These are phyloP conservation scores for Eumerus sabulonum DNA, from an alignment of 2,888 invertebrate species.

Conservation along the genomic window DNA sequence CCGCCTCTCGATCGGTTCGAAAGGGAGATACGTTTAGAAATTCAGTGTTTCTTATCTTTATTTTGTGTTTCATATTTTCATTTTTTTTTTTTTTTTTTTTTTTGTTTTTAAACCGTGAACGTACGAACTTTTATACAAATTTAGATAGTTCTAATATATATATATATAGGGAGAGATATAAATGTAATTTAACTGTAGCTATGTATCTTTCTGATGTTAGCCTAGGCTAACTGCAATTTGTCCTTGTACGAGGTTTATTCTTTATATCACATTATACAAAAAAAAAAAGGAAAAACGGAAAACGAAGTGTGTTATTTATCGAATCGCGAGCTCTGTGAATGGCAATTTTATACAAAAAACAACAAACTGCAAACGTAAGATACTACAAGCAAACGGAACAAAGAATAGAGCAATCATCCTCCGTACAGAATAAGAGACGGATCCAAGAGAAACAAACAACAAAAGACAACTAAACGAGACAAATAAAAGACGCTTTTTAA, in stretches of 20 bases:
- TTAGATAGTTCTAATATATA: slow-evolving; percentile 51
- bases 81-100: too few relatives aligned
- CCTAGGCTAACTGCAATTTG: slow-evolving; percentile 56
- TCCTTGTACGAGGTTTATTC: slow-evolving; percentile 13
- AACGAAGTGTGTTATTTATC: slow-evolving; percentile 25
- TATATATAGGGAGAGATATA: too few relatives aligned
- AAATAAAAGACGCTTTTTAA: slow-evolving; percentile 40
- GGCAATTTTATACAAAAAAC: slow-evolving; percentile 11
- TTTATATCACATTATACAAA: slow-evolving; percentile 15
- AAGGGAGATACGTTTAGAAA: slow-evolving; percentile 40
- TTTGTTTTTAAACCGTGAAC: slow-evolving; percentile 62
- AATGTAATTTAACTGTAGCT: slow-evolving; percentile 57
- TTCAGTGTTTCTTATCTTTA: slow-evolving; percentile 24
- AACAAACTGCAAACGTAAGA: too few relatives aligned
- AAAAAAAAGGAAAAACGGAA: slow-evolving; percentile 40
- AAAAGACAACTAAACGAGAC: slow-evolving; percentile 21
- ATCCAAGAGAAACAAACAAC: slow-evolving; percentile 16
- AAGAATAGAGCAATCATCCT: not conserved
- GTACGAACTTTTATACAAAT: slow-evolving; percentile 47
- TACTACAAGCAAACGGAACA: slow-evolving; percentile 7
- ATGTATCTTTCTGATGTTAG: slow-evolving; percentile 49
- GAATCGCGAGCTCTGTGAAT: slow-evolving; percentile 63
- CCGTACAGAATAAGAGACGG: slow-evolving; percentile 29
- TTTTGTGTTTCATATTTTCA: too few relatives aligned
- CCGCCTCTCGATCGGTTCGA: slow-evolving; percentile 3